Percentiles rank a stretch among this genome's conserved stretches.
These are phyloP conservation scores for Drosophila lacicola DNA, from an alignment of 2,888 invertebrate species.

Conservation along the genomic window DNA sequence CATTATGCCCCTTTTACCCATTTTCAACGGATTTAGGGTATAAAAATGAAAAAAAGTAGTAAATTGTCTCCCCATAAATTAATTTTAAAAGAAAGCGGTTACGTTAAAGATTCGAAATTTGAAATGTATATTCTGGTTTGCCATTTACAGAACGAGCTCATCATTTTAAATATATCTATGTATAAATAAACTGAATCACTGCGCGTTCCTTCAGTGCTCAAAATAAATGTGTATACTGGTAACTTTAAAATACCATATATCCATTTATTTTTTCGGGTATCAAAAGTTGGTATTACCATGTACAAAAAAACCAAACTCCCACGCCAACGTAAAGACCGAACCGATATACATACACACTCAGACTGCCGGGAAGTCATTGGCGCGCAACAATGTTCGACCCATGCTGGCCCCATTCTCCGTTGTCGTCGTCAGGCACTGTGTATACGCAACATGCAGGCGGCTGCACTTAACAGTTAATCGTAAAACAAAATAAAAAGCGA, in stretches of 20 bases:
- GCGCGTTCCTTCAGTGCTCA: constrained; percentile 3
- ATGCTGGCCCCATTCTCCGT: constrained; percentile 16
- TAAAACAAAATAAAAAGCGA: constrained; percentile 68
- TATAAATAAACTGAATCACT: too few species aligned
- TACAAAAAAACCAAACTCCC: constrained; percentile 15
- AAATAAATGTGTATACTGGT: constrained; percentile 27
- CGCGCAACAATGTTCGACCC: constrained; percentile 57
- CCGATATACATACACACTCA: constrained; percentile 19
- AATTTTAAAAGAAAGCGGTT: too few species aligned
- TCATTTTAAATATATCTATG: too few species aligned
- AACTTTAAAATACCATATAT: constrained; percentile 51
- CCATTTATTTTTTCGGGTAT: constrained; percentile 61
- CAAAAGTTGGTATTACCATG: constrained; percentile 31
- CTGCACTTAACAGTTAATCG: constrained; percentile 76
- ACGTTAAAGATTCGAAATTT: too few species aligned
- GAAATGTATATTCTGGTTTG: too few species aligned
- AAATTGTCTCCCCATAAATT: not conserved
- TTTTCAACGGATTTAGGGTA: too few species aligned
- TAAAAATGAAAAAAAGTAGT: too few species aligned
- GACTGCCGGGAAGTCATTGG: constrained; percentile 53
- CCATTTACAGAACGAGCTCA: too few species aligned
- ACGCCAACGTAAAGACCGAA: not conserved
- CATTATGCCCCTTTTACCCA: too few species aligned
- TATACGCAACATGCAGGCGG: constrained; percentile 40
- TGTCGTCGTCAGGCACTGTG: constrained; percentile 19